Conservation (phyloP, 1,140 invertebrate genomes). For the Mactra quadrangularis region DNA sequence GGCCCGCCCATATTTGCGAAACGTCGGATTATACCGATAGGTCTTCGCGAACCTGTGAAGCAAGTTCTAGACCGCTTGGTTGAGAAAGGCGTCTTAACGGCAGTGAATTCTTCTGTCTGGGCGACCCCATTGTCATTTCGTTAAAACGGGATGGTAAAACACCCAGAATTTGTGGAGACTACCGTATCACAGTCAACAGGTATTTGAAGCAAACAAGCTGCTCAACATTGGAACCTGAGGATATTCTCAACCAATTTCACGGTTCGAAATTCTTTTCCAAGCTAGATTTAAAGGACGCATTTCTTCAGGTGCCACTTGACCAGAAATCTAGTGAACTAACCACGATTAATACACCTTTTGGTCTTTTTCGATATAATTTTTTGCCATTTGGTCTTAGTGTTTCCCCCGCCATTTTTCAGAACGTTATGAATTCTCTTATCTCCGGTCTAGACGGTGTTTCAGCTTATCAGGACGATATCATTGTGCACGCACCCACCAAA, state of each 20-base stretch:
- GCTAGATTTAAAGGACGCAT: constrained; percentile 76
- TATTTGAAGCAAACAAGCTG: constrained; percentile 52
- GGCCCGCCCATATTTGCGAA: no score
- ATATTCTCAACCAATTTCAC: constrained; percentile 48
- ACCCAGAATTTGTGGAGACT: constrained; percentile 60
- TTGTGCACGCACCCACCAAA: constrained; percentile 33
- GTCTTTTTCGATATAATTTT: constrained; percentile 83
- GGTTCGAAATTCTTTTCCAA: constrained; percentile 68
- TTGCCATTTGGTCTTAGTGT: constrained; percentile 84
- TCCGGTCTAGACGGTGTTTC: constrained; percentile 30
- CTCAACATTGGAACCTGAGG: constrained; percentile 51
- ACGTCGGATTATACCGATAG: no score
- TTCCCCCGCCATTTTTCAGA: constrained; percentile 85
- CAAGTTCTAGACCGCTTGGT: background rate
- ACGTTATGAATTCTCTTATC: constrained; percentile 77
- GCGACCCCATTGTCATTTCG: constrained; percentile 84
- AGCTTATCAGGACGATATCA: constrained; percentile 55
- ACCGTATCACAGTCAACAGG: constrained; percentile 69
- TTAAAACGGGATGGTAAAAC: constrained; percentile 30
- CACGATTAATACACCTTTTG: constrained; percentile 82
- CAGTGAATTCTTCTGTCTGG: constrained; percentile 76
- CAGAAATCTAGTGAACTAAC: constrained; percentile 65
- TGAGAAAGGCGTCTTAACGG: background rate
- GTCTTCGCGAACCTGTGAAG: no score
- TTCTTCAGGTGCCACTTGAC: constrained; percentile 75